Conservation (phyloP, 1,140 invertebrate genomes). For the Tenebrio molitor region DNA sequence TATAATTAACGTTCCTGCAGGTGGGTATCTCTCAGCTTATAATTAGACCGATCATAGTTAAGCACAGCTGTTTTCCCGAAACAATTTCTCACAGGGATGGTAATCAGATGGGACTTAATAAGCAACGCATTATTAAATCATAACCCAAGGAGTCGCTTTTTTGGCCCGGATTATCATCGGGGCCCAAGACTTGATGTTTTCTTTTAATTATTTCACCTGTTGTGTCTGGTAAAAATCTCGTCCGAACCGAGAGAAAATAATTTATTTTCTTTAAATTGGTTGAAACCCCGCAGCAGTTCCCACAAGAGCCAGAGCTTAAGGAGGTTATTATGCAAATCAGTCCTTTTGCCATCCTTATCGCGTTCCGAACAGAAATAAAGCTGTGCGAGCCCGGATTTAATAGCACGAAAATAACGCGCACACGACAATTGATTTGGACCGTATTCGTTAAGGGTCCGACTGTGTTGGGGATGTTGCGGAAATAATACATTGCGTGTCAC, state of each 20-base stretch:
- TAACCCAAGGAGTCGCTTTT: not conserved
- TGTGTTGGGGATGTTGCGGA: conserved; percentile 35
- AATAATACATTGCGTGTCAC: conserved; percentile 48
- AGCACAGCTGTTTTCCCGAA: conserved; percentile 32
- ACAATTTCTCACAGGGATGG: conserved; percentile 36
- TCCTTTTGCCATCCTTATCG: conserved; percentile 37
- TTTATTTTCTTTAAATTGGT: conserved; percentile 46
- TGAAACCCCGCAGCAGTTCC: conserved; percentile 10
- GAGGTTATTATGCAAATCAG: conserved; percentile 44
- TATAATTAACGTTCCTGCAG: conserved; percentile 24
- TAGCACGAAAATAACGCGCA: conserved; percentile 36
- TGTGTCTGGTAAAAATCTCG: conserved; percentile 17
- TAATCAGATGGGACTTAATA: conserved; percentile 15
- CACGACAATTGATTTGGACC: conserved; percentile 41
- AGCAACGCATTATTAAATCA: not conserved
- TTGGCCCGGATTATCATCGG: not conserved
- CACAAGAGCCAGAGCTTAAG: conserved; percentile 37
- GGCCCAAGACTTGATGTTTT: not conserved
- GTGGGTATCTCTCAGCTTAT: conserved; percentile 3
- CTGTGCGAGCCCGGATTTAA: conserved; percentile 29
- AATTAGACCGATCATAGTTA: conserved; percentile 41
- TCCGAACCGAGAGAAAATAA: conserved; percentile 20
- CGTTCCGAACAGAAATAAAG: conserved; percentile 42
- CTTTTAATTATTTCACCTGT: conserved; percentile 39
- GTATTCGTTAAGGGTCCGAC: conserved; percentile 40